Base-by-base conservation (phyloP, 2,888 invertebrate genomes). In the Augochlorella aurata region DNA sequence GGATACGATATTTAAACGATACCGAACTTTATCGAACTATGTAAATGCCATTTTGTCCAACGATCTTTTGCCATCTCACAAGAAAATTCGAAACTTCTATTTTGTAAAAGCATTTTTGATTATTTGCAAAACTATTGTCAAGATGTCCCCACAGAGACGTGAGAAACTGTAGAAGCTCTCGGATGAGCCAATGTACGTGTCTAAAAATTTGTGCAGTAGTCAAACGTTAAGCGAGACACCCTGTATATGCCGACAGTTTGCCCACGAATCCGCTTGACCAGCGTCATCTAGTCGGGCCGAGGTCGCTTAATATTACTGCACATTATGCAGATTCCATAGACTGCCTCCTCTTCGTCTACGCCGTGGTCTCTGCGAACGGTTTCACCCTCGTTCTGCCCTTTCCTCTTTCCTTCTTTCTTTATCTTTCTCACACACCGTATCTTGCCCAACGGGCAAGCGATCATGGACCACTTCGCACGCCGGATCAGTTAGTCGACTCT, bases 261-360 rank as follows among this genome's bases (percentile, higher is more conserved):
- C 81, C 87, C 85, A 87, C 88, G 82, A 89, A 88, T 89, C 85
- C 82, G 86, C 86, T 84, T 72, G 84, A 75, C 74, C 87, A 86
- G 87, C 88, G 88, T 91, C 89, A 88, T 89, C 88, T 88, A 87
- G 82, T 86, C 88, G 77, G 78, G 83, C 87, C 85, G 85, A 83
- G 77, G 83, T 84, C 86, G 89, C 84, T 90, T 90, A 85, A 88
- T 87, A 90, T 90, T 90, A 88, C 89, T 86, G 87, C 87, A 88
- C 83, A 85, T 90, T 89, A 89, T 91, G 89, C 90, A 90, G 85
- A 90, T 89, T 83, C 85, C 76, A 73, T 65, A 73, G 67, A 76
- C 78, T 72, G 66, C 58, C 70, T 79, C 72, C 75, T 68, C 73
- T 47, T 75, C 81, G 52, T 21, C 66, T 65, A 63, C 67, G 65